These are phyloP conservation scores for Anser cygnoides DNA, from an alignment of 2,113 vertebrate species.

Conservation along the genomic window DNA sequence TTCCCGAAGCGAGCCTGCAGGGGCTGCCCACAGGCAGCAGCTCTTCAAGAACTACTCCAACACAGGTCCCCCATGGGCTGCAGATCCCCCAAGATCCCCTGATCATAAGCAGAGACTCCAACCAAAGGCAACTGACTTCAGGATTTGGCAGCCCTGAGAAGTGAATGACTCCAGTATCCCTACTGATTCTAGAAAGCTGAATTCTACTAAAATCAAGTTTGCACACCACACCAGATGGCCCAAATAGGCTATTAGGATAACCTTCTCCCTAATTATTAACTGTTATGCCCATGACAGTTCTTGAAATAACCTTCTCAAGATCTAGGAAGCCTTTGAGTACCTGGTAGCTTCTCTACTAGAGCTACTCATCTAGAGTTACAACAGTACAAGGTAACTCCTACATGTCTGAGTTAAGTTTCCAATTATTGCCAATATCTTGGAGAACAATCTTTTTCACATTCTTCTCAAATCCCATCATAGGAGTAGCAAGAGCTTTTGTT, in stretches of 20 bases:
- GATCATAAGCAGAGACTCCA: neutral
- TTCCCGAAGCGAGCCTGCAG: too few species aligned
- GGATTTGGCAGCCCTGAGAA: neutral
- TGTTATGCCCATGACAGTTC: neutral
- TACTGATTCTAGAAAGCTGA: neutral
- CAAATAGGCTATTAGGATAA: neutral
- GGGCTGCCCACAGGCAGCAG: too few species aligned
- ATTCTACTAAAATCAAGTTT: neutral
- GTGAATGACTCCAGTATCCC: neutral
- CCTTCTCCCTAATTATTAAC: neutral
- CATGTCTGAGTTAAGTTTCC: neutral
- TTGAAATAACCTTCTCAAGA: neutral
- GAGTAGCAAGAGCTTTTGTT: neutral
- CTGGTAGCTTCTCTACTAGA: neutral
- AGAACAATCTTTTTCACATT: neutral
- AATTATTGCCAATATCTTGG: neutral
- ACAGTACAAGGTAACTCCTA: rapidly evolving
- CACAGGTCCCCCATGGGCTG: too few species aligned
- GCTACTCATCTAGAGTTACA: neutral
- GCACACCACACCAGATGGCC: neutral
- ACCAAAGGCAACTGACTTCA: neutral
- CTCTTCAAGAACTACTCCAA: too few species aligned
- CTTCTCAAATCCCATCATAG: neutral
- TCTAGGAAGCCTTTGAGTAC: neutral
- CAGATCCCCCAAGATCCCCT: too few species aligned